These are phyloP conservation scores for Sebastolobus altivelis DNA, from an alignment of 2,797 vertebrate genomes.

Conservation along the genomic window DNA sequence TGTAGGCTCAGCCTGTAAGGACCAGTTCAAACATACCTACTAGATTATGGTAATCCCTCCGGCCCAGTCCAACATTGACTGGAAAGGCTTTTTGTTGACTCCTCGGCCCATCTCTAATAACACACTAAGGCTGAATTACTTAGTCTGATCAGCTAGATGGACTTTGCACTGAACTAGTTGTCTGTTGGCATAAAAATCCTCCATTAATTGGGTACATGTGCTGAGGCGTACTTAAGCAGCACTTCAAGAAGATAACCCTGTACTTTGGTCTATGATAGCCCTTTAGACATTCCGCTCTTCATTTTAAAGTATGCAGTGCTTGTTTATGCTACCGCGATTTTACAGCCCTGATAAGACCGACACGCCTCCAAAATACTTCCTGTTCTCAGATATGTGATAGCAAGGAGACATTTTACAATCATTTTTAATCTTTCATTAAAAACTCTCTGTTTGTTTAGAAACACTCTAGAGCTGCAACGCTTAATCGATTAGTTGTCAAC, in stretches of 20 bases:
- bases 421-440: conserved; percentile 17
- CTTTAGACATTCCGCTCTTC: conserved; percentile 37
- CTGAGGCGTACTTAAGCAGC: background rate
- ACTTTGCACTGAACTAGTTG: conserved; percentile 35
- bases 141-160: conserved; percentile 15
- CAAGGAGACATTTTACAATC: conserved; percentile 11
- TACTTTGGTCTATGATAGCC: conserved; percentile 43
- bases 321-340: conserved; percentile 75
- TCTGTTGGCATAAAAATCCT: conserved; percentile 45
- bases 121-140: conserved; percentile 3
- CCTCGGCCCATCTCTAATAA: background rate
- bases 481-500: no score
- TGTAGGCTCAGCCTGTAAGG: conserved; percentile 4
- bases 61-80: conserved; percentile 20
- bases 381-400: conserved; percentile 66
- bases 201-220: conserved; percentile 30
- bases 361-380: conserved; percentile 74
- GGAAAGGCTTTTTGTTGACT: background rate
- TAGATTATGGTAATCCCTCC: conserved; percentile 46
- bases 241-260: conserved; percentile 27
- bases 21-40: background rate
- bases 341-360: conserved; percentile 70
- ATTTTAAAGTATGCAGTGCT: conserved; percentile 38
- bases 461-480: background rate
- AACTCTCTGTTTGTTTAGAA: conserved; percentile 14